These are phyloP conservation scores for Theristus sp. DNA, from an alignment of 2,888 invertebrate genomes.

Conservation along the genomic window DNA sequence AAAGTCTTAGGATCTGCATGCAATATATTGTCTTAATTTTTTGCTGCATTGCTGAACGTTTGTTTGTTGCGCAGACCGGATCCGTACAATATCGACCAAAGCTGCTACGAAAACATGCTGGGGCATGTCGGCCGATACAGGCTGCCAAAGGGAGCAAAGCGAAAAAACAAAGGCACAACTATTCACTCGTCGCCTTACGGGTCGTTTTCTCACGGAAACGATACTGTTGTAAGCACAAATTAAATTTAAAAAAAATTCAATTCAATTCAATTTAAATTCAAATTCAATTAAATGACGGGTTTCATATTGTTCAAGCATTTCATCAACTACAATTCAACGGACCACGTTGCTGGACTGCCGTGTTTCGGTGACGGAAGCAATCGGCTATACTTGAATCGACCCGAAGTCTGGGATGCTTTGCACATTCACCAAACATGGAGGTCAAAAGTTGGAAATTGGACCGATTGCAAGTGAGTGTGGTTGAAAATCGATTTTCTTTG, in stretches of 20 bases:
- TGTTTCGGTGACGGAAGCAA: not conserved
- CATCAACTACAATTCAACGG: not conserved
- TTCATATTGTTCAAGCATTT: not conserved
- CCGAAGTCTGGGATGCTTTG: not conserved
- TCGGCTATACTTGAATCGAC: not conserved
- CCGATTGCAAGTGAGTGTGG: not conserved
- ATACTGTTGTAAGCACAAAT: not conserved
- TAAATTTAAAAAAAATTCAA: not conserved
- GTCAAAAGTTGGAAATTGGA: not conserved
- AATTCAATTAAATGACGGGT: no score
- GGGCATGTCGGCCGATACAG: no score
- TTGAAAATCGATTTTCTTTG: no score
- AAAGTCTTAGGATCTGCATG: no score
- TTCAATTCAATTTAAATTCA: not conserved
- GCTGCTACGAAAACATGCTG: not conserved
- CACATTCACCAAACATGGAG: not conserved
- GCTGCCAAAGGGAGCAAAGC: not conserved
- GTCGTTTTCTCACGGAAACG: not conserved
- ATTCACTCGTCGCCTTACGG: not conserved
- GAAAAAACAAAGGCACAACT: not conserved
- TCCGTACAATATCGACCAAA: not conserved
- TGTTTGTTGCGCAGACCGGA: not conserved
- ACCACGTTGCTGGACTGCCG: not conserved
- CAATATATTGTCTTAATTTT: not conserved
- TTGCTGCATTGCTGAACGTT: no score